Base-by-base conservation (phyloP, 1,140 invertebrate species). In the Magallana gigas region DNA sequence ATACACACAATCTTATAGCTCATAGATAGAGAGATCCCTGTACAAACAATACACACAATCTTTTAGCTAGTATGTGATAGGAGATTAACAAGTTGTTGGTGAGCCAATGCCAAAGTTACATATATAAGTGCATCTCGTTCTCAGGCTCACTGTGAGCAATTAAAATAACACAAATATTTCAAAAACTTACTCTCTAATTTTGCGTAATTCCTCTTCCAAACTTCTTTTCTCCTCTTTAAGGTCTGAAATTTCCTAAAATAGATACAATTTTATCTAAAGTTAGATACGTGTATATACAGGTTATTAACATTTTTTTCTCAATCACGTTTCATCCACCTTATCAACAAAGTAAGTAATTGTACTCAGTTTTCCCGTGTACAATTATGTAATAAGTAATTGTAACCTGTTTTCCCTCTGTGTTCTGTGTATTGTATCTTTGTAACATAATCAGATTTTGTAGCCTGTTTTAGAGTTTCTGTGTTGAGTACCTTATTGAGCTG, bases 201-300 rank as follows among this genome's bases (percentile, higher is more conserved):
- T 97, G 89, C 96, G 96, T 7, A 98, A 94, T 92, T 98, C 97
- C 90, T 98, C 97, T 92, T 98, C 97, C 76, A 97, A 95, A 86
- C 95, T 95, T 84, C 96, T 96, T 91, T 97, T 97, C 1, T 96
- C 95, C 93, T 98, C 97, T 57, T 97, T 96, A 60, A 97, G 92
- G 16, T 97, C 96, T 57, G 94, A 94, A 58, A 98, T 95, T 93
- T 98, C 97, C 89, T 96, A 95, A 2, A 91, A 90, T 18, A 86
- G 23, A 87, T 86, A 68, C 29, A 90, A 83, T 62, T 12, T 2
- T 48, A 3, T 48, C 0, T 48, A 48, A 48, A 48, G 36, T 48
- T 48, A 9, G 9, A 29, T 76, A 11, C 29, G 4, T 76, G 60
- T 62, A 62, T 12, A 62, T 76, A 36, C 36, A 36, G 3, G 11